Base-by-base conservation (phyloP, 2,888 invertebrate genomes). In the Zaprionus bogoriensis region DNA sequence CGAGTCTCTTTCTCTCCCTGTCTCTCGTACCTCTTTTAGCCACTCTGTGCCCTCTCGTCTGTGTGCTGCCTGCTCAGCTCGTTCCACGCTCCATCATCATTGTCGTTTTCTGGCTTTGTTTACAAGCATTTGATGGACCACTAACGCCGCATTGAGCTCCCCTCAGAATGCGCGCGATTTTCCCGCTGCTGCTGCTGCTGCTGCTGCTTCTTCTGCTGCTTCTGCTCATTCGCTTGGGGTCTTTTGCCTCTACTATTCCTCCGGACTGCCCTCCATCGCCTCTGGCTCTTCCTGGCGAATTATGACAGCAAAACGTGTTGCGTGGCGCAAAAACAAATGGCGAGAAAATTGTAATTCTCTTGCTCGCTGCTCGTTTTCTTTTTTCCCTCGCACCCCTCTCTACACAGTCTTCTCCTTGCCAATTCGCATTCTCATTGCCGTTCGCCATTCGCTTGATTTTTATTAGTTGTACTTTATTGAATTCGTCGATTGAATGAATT, bases 41-140 rank as follows among this genome's bases (percentile, higher is more conserved):
- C n/a, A n/a, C n/a, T n/a, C n/a, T n/a, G n/a, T n/a, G n/a, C n/a
- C n/a, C n/a, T n/a, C n/a, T n/a, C n/a, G n/a, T n/a, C n/a, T n/a
- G n/a, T n/a, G n/a, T n/a, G n/a, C n/a, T n/a, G n/a, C n/a, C n/a
- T n/a, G n/a, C n/a, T n/a, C n/a, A n/a, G n/a, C 20, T 22, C 39
- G 28, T 55, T 25, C 22, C 42, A 65, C 9, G 32, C 52, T 14
- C 25, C 41, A 22, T 39, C 50, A 19, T 51, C 54, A 50, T 61
- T 53, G 72, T 75, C 86, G 69, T 83, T 80, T 79, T 67, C 67
- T 86, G 86, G 80, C 80, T 86, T 80, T 80, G 80, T 80, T 80
- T 80, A 80, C 80, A 80, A 82, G 86, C 80, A 79, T 86, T 83
- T 80, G 87, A 80, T 80, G 84, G 87, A 80, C 87, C 80, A 83